phyloP scores from a whole-genome alignment of 2,888 invertebrate genomes.

The Spilosoma lubricipeda region DNA sequence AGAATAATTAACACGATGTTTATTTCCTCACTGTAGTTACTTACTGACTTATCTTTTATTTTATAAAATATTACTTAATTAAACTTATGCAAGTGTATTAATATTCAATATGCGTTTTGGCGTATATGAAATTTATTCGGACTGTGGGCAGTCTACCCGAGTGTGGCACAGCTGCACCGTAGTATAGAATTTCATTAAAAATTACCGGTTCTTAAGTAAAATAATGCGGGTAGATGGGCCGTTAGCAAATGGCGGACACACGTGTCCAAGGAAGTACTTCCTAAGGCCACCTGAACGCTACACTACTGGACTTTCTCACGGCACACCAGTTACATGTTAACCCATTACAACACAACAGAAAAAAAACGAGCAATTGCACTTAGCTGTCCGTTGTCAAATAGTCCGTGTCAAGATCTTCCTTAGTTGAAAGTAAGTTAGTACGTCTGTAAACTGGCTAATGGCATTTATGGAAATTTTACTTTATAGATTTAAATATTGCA shows the following conservation, averaged over 20 bases:
- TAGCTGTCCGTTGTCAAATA: slow-evolving; percentile 56
- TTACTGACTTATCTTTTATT: not conserved
- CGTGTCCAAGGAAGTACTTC: slow-evolving; percentile 76
- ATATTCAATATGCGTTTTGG: slow-evolving; percentile 69
- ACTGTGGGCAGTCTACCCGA: slow-evolving; percentile 63
- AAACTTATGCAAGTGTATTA: slow-evolving; percentile 37
- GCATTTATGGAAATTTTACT: not conserved
- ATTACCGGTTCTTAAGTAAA: slow-evolving; percentile 78
- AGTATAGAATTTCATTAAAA: slow-evolving; percentile 82
- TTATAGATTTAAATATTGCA: not conserved
- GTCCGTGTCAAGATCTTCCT: slow-evolving; percentile 40
- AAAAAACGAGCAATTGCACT: slow-evolving; percentile 71
- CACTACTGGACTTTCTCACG: slow-evolving; percentile 76
- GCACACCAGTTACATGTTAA: slow-evolving; percentile 65
- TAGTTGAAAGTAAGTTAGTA: slow-evolving; percentile 21
- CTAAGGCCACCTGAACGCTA: slow-evolving; percentile 73
- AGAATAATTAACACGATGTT: not conserved
- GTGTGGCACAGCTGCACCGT: slow-evolving; percentile 79
- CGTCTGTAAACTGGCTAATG: slow-evolving; percentile 19
- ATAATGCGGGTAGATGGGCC: slow-evolving; percentile 79
- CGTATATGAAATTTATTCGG: slow-evolving; percentile 71
- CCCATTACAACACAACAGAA: slow-evolving; percentile 69
- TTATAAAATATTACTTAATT: slow-evolving; percentile 22
- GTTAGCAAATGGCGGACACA: slow-evolving; percentile 71
- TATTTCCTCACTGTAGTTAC: not conserved